Conservation (phyloP, 2,888 invertebrate genomes). For the Pterostichus madidus region DNA sequence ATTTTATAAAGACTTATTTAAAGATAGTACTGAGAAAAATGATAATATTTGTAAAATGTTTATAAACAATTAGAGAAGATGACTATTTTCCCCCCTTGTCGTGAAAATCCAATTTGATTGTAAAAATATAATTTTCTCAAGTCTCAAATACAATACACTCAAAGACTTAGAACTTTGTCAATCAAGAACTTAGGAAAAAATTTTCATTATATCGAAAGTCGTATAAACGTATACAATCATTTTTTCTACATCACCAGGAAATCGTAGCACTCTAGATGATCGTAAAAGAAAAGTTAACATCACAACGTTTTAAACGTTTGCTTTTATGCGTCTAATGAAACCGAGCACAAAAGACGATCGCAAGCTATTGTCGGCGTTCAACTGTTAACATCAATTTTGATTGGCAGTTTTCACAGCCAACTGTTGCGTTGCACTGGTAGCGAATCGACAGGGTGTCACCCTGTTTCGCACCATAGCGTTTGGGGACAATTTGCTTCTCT, state of each 20-base stretch:
- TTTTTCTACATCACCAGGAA: conserved; percentile 7
- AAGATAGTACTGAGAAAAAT: neutral
- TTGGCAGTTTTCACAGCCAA: conserved; percentile 58
- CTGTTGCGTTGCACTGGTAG: conserved; percentile 46
- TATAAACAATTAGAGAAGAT: conserved; percentile 1
- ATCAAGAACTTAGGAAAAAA: conserved; percentile 16
- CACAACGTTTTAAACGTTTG: conserved; percentile 29
- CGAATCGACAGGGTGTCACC: conserved; percentile 3
- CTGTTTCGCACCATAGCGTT: neutral
- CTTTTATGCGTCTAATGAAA: conserved; percentile 60
- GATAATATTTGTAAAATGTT: neutral
- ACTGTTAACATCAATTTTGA: conserved; percentile 62
- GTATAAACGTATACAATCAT: neutral
- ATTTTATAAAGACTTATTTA: no score
- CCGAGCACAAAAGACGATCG: conserved; percentile 60
- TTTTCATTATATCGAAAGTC: conserved; percentile 26
- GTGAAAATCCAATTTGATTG: conserved; percentile 14
- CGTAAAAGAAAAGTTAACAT: conserved; percentile 55
- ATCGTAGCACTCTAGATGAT: conserved; percentile 22
- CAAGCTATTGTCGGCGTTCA: conserved; percentile 49
- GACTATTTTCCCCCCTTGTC: neutral
- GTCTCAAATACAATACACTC: neutral
- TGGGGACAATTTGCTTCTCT: neutral
- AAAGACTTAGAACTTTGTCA: conserved; percentile 17
- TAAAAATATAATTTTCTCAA: conserved; percentile 12